phyloP scores from a whole-genome alignment of 2,888 invertebrate species.

The Teleiodes luculella region DNA sequence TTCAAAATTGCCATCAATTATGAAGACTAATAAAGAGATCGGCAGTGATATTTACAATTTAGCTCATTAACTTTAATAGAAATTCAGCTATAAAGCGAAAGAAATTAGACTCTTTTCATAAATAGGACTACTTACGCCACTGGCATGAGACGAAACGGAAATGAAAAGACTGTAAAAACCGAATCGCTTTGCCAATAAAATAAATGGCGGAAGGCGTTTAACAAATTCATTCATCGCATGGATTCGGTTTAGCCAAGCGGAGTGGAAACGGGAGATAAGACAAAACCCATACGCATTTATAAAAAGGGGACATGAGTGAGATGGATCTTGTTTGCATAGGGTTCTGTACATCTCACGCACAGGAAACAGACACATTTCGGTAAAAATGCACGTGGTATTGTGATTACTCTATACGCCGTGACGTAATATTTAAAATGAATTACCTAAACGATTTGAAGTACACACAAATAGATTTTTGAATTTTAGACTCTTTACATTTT shows the following conservation, averaged over 20 bases:
- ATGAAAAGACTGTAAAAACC: slow-evolving; percentile 10
- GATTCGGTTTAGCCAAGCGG: slow-evolving; percentile 49
- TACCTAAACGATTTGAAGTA: no score
- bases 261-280: slow-evolving; percentile 60
- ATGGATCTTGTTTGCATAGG: slow-evolving; percentile 12
- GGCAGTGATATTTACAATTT: no score
- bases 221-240: slow-evolving; percentile 49
- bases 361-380: no score
- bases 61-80: no score
- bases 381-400: background rate
- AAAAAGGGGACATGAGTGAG: slow-evolving; percentile 12
- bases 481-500: no score
- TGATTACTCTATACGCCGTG: background rate
- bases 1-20: no score
- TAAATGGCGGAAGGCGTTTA: slow-evolving; percentile 47
- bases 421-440: no score
- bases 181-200: slow-evolving; percentile 34
- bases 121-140: no score
- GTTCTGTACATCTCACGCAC: background rate
- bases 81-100: no score
- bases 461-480: no score
- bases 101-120: no score
- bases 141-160: background rate
- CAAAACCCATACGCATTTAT: slow-evolving; percentile 40
- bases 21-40: no score